A percentile compares a stretch with the other conserved stretches of the same genome.
Evolutionary conservation across 2,888 invertebrate species (phyloP).

Genomic region (Agrochola macilenta): DNA sequence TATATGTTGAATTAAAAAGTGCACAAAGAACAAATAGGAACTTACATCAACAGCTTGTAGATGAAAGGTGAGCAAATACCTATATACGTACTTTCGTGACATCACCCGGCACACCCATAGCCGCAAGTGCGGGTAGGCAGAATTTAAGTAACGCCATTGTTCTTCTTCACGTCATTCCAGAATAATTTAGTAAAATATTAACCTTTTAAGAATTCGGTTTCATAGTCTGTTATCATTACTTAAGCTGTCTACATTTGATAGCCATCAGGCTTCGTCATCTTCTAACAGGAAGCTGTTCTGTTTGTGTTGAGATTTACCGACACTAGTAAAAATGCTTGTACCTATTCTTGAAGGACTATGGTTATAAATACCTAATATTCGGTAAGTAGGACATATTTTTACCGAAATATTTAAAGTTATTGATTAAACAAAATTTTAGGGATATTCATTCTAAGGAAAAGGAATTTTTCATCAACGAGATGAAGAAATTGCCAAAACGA

Average conservation of each 20-base stretch:
- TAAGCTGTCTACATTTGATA: no score
- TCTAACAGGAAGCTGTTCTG: no score
- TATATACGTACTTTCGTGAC: background rate
- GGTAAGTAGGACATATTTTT: background rate
- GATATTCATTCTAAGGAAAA: slow-evolving; percentile 90
- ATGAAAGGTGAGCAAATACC: slow-evolving; percentile 80
- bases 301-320: no score
- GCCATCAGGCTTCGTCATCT: no score
- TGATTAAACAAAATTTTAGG: slow-evolving; percentile 58
- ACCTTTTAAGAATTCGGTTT: no score
- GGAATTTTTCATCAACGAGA: slow-evolving; percentile 87
- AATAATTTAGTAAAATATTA: no score
- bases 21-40: slow-evolving; percentile 85
- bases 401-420: background rate
- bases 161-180: background rate
- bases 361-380: no score
- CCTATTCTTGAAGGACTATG: no score
- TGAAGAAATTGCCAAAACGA: slow-evolving; percentile 67
- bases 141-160: background rate
- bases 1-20: slow-evolving; percentile 85
- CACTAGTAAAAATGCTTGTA: no score
- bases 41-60: slow-evolving; percentile 88
- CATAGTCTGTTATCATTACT: no score
- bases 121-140: background rate
- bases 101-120: background rate